Evolutionary conservation across 2,888 invertebrate genomes (phyloP).

Genomic region (Pediacus dermestoides): DNA sequence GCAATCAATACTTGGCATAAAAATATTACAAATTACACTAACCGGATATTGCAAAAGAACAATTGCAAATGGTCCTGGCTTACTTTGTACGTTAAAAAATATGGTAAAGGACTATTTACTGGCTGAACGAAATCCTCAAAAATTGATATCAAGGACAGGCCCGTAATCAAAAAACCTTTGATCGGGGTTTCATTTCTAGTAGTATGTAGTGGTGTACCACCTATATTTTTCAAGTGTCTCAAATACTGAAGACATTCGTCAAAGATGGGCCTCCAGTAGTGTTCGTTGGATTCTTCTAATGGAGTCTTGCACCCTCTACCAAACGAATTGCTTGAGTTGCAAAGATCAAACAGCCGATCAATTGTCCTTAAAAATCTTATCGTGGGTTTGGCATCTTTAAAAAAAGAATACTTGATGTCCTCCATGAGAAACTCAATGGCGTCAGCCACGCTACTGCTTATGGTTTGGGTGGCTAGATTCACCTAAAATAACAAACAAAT

Average conservation of each 20-base stretch:
- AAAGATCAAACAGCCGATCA: conserved; percentile 18
- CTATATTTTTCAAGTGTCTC: conserved; percentile 9
- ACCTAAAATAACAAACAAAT: conserved; percentile 12
- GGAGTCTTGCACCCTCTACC: conserved; percentile 16
- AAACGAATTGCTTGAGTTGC: conserved; percentile 18
- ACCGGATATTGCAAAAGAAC: conserved; percentile 12
- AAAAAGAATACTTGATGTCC: conserved; percentile 13
- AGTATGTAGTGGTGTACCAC: conserved; percentile 5
- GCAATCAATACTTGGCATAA: background rate
- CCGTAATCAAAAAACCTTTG: conserved; percentile 13
- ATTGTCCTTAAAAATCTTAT: conserved; percentile 17
- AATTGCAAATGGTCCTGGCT: conserved; percentile 12
- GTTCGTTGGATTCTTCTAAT: conserved; percentile 12
- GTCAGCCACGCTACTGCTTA: conserved; percentile 20
- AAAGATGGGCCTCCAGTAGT: conserved; percentile 13
- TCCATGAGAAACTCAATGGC: conserved; percentile 14
- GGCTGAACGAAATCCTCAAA: conserved; percentile 7
- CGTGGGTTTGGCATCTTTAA: conserved; percentile 17
- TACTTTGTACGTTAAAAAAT: conserved; percentile 9
- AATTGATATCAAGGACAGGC: background rate
- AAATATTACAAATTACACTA: background rate
- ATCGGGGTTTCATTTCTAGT: conserved; percentile 15
- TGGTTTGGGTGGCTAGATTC: conserved; percentile 21
- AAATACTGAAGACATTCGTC: conserved; percentile 11
- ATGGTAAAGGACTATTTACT: background rate